These are phyloP conservation scores for Petrocephalus schoutedeni DNA, from an alignment of 2,797 vertebrate genomes.

Conservation along the genomic window DNA sequence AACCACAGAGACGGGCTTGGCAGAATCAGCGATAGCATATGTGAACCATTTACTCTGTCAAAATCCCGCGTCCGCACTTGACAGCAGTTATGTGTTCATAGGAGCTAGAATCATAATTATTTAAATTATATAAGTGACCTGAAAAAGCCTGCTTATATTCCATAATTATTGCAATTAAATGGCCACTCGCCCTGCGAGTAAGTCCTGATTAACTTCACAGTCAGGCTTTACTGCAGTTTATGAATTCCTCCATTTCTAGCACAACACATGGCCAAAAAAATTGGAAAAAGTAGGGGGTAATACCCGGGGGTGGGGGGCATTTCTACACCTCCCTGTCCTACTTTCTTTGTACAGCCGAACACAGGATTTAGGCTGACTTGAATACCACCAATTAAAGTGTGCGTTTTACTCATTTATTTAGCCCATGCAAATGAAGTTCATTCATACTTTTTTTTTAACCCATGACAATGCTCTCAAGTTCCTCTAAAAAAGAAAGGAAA, in stretches of 20 bases:
- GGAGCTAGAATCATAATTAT: conserved; percentile 22
- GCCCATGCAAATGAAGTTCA: conserved; percentile 38
- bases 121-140: conserved; percentile 21
- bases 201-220: conserved; percentile 2
- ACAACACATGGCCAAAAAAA: neutral
- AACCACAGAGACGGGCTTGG: neutral
- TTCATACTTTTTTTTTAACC: conserved; percentile 42
- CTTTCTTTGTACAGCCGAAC: conserved; percentile 20
- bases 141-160: conserved; percentile 16
- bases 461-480: conserved; percentile 22
- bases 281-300: neutral
- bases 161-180: conserved; percentile 16
- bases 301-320: neutral
- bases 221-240: conserved; percentile 18
- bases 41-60: conserved; percentile 10
- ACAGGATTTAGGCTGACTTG: conserved; percentile 26
- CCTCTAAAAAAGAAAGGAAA: conserved; percentile 33
- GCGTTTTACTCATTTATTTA: conserved; percentile 30
- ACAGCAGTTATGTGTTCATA: conserved; percentile 17
- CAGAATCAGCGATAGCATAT: conserved; percentile 10
- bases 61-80: neutral
- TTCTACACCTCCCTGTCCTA: conserved; percentile 15
- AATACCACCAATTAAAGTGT: conserved; percentile 30
- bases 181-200: conserved; percentile 3
- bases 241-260: conserved; percentile 9